Evolutionary conservation across 2,797 vertebrate genomes (phyloP), one percentile per base, ranked within the genome.

Genomic region (Tachyglossus aculeatus): DNA sequence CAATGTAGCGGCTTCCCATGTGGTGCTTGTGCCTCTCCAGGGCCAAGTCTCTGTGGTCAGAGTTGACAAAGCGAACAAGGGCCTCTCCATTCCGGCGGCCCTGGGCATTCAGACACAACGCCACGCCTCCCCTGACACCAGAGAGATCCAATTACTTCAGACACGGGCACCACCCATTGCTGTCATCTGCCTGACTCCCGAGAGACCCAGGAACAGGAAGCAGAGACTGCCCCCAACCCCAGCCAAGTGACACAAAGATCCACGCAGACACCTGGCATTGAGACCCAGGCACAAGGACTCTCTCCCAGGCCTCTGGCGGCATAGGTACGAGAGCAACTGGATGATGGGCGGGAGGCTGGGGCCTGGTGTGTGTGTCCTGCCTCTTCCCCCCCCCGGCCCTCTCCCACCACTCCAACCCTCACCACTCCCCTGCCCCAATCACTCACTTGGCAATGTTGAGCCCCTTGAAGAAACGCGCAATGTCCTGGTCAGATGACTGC

Each of bases 371-470:
- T 19, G 12, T 25, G 62, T 41, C 63, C 52, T 31, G 37, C 16
- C 47, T 56, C 43, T 45, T 36, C n/a, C n/a, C n/a, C n/a, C 32
- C 9, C n/a, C 44, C 24, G 5, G 24, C 7, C 8, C 16, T 5
- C 7, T 6, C 44, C 15, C 25, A 6, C 43, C 22, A 45, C 22
- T n/a, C n/a, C n/a, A 2, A 18, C 5, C 29, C 48, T 66, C 55
- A 57, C 19, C 34, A 65, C 18, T 51, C 51, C 43, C 38, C 38
- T 39, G 52, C 14, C 25, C 87, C 85, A 81, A n/a, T n/a, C n/a
- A n/a, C n/a, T n/a, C 91, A 99, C 97, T 97, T 98, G 81, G 97
- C 96, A 73, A 99, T 98, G 83, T 98, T 98, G 77, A 99, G 96
- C 77, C 97, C 97, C 93, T 96, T 98, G 89, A 98, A 98, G 92